Base-by-base conservation (phyloP, 1,140 invertebrate species). In the Hydropsyche tenuis region DNA sequence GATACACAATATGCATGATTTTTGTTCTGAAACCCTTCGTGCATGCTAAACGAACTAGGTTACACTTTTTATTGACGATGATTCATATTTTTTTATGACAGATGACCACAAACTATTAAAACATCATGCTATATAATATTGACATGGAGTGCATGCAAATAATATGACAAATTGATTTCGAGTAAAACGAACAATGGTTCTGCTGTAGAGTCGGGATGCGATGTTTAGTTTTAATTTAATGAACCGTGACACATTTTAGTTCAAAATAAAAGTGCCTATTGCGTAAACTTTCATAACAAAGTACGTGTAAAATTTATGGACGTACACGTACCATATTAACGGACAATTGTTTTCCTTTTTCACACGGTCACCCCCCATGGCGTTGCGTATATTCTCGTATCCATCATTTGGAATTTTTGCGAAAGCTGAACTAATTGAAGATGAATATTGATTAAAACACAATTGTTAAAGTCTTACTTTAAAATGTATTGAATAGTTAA, bases 1-100 rank as follows among this genome's bases (percentile, higher is more conserved):
- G 68, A 70, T 1, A 53, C 48, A 68, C 30, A 65, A 66, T 37
- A 27, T 20, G 63, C 43, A 42, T 16, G 27, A 43, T 48, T 69
- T n/a, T n/a, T 20, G 20, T 12, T 20, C 30, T 11, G 20, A 66
- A 69, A 46, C 37, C 27, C 7, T 70, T 16, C 68, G 68, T 70
- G 68, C 48, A 56, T 37, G 30, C 37, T 14, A 70, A 56, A 25
- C 5, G 25, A 60, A 25, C 22, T 23, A 60, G 56, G 56, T n/a
- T 37, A 37, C 9, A 37, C 9, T 37, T 37, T 37, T 37, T 37
- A 23, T 11, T 25, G 2, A 12, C 23, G 56, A 25, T 3, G 1
- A 16, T 53, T 53, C 20, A 14, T 3, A 37, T 37, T 9, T 37
- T 37, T 37, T 37, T 37, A 37, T 9, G 30, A 4, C 30, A n/a